Conservation (phyloP, 2,797 vertebrate genomes). For the Heteromormyrus szaboi region DNA sequence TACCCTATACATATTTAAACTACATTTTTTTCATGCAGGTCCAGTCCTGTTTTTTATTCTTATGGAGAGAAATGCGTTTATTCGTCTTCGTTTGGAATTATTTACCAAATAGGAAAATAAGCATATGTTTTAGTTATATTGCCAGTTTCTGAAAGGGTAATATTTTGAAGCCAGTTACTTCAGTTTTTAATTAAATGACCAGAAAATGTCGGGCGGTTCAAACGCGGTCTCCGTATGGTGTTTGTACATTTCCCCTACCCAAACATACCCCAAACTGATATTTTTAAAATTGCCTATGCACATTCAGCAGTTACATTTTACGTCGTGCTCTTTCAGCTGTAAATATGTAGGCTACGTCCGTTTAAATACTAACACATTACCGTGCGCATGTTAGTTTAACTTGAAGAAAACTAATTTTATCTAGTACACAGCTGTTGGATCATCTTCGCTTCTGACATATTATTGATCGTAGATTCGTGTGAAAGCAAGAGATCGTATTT, state of each 20-base stretch:
- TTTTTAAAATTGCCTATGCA: neutral
- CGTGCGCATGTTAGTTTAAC: neutral
- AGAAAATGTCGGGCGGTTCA: neutral
- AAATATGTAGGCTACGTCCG: neutral
- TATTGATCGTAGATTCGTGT: conserved; percentile 39
- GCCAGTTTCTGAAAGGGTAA: neutral
- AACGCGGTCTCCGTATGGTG: neutral
- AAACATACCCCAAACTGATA: neutral
- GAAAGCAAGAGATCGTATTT: conserved; percentile 22
- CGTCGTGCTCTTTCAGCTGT: neutral
- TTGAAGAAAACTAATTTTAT: neutral
- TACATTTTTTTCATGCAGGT: neutral
- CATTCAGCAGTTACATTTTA: neutral
- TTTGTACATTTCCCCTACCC: neutral
- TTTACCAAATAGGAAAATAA: neutral
- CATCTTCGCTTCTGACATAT: neutral
- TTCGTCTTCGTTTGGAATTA: neutral
- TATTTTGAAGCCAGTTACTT: neutral
- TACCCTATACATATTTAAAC: neutral
- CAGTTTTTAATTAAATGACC: neutral
- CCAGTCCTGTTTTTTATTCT: neutral
- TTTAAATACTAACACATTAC: neutral
- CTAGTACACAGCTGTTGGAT: neutral
- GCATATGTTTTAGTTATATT: neutral
- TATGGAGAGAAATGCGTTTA: neutral